These are phyloP conservation scores for Dinomys branickii DNA, from an alignment of 2,113 vertebrate genomes.

Conservation along the genomic window DNA sequence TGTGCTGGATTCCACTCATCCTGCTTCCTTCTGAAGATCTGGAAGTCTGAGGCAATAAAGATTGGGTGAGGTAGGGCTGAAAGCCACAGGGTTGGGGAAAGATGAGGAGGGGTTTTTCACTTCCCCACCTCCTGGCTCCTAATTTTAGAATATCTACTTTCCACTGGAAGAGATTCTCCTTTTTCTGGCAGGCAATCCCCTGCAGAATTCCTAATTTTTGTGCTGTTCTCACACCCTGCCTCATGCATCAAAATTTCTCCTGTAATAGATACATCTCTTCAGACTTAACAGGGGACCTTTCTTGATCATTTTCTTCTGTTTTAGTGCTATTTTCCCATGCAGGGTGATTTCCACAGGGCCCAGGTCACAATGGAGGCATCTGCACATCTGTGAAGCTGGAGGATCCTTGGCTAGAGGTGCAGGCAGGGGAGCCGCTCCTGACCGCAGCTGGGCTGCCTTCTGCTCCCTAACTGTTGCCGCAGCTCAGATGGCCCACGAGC, in stretches of 20 bases:
- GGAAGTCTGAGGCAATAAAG: not conserved
- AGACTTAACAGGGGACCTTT: not conserved
- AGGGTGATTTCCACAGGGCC: not conserved
- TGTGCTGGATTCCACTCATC: rapidly evolving
- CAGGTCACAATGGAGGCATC: no score
- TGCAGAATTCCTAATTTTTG: rapidly evolving
- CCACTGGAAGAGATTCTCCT: not conserved
- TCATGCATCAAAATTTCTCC: not conserved
- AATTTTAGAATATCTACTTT: not conserved
- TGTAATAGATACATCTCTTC: not conserved
- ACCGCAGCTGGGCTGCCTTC: not conserved
- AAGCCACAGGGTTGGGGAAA: not conserved
- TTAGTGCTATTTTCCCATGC: not conserved
- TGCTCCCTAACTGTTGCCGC: rapidly evolving
- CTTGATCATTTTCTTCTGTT: not conserved
- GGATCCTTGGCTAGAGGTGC: not conserved
- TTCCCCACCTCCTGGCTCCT: not conserved
- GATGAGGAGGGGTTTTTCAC: not conserved
- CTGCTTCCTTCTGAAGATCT: no score
- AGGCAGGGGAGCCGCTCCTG: no score
- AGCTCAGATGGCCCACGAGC: rapidly evolving
- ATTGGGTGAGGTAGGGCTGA: not conserved
- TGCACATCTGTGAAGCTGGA: not conserved
- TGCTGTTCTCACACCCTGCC: no score
- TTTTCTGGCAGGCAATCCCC: not conserved